These are phyloP conservation scores for Epistrophe eligans DNA, from an alignment of 2,888 invertebrate species.

Conservation along the genomic window DNA sequence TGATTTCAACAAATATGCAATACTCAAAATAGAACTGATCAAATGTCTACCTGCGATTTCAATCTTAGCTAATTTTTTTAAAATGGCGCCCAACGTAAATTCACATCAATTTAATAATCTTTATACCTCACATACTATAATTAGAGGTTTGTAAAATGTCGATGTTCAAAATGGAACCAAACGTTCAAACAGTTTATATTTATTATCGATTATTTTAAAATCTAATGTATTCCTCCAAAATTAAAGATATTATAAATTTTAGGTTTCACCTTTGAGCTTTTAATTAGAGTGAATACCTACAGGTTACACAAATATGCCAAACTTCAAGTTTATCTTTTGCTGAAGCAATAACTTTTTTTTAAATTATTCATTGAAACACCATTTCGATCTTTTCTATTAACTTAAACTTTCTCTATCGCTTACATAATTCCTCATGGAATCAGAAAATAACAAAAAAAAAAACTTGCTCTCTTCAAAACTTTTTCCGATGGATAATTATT, in stretches of 20 bases:
- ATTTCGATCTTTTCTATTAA: background rate
- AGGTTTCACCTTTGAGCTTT: background rate
- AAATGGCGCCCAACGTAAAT: too few species aligned
- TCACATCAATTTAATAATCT: too few species aligned
- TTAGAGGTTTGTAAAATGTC: too few species aligned
- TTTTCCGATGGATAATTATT: conserved; percentile 14
- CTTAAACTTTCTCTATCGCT: background rate
- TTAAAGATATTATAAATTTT: background rate
- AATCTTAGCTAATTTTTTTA: too few species aligned
- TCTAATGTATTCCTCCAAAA: too few species aligned
- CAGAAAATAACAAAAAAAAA: background rate
- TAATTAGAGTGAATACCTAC: background rate
- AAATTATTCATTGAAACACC: conserved; percentile 8
- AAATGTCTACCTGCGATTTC: too few species aligned
- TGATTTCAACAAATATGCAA: too few species aligned
- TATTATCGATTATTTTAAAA: background rate
- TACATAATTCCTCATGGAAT: conserved; percentile 2
- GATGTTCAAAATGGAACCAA: background rate
- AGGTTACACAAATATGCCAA: background rate
- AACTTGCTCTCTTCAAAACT: background rate
- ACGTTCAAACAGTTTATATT: background rate
- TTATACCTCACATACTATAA: too few species aligned
- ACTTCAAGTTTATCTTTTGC: background rate
- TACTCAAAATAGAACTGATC: too few species aligned
- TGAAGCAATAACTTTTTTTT: background rate